Evolutionary conservation across 2,888 invertebrate species (phyloP).

Genomic region (Noctua comes): DNA sequence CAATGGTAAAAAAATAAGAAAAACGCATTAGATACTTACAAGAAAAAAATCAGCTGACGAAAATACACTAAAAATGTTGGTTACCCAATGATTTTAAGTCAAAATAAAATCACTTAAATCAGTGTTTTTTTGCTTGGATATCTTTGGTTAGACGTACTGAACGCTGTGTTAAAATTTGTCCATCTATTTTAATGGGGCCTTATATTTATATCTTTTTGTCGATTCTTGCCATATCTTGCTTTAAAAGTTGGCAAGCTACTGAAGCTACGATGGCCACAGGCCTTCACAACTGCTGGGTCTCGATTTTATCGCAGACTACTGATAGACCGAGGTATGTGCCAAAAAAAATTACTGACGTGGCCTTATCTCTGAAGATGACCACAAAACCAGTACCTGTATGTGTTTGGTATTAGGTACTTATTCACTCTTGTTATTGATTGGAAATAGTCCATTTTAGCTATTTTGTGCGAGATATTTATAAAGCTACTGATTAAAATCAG

Average conservation of each 20-base stretch:
- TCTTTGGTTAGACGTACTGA: too few relatives aligned
- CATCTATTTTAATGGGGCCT: too few relatives aligned
- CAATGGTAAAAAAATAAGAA: too few relatives aligned
- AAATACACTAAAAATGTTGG: not conserved
- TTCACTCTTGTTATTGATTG: not conserved
- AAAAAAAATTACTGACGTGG: constrained; percentile 3
- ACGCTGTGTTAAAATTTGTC: too few relatives aligned
- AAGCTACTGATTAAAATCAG: not conserved
- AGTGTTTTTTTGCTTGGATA: too few relatives aligned
- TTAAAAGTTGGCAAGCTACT: constrained; percentile 28
- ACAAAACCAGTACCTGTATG: not conserved
- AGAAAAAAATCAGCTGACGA: too few relatives aligned
- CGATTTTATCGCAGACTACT: not conserved
- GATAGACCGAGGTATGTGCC: not conserved
- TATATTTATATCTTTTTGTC: not conserved
- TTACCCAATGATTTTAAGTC: too few relatives aligned
- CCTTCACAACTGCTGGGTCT: not conserved
- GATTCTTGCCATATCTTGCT: not conserved
- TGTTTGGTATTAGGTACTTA: not conserved
- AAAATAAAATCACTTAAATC: too few relatives aligned
- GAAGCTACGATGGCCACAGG: constrained; percentile 1
- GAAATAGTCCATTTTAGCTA: not conserved
- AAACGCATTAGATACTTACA: too few relatives aligned
- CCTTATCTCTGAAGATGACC: not conserved
- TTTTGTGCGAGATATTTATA: not conserved